Conservation (phyloP, 2,113 vertebrate genomes). For the Acrocephalus arundinaceus region DNA sequence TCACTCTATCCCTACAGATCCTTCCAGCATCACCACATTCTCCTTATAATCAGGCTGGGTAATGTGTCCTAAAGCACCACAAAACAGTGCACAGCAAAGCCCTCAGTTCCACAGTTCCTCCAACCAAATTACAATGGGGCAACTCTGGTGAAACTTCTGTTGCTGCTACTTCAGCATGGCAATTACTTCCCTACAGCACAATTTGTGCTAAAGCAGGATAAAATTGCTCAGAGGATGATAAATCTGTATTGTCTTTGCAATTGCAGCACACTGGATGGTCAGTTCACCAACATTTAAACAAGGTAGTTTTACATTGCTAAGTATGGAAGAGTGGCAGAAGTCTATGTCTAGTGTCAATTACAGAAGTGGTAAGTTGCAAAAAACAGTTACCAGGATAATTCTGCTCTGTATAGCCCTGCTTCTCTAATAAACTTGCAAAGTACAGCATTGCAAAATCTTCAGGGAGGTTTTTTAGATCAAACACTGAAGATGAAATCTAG, state of each 20-base stretch:
- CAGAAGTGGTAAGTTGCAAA: background rate
- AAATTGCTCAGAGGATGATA: background rate
- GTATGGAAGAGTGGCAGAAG: background rate
- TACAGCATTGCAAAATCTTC: background rate
- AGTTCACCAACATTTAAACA: background rate
- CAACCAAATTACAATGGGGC: background rate
- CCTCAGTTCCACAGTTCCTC: background rate
- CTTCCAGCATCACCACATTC: background rate
- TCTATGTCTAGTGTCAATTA: background rate
- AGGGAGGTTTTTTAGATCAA: background rate
- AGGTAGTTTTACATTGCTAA: background rate
- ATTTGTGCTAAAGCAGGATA: background rate
- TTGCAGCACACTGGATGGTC: background rate
- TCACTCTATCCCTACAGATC: background rate
- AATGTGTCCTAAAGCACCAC: background rate
- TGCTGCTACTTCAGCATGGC: background rate
- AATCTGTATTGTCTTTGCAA: background rate
- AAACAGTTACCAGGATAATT: background rate
- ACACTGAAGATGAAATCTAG: background rate
- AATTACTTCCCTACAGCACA: background rate
- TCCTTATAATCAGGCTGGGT: background rate
- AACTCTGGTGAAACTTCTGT: background rate
- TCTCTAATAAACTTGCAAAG: background rate
- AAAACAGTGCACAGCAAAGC: background rate
- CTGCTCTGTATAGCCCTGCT: background rate